phyloP scores from a whole-genome alignment of 2,888 invertebrate genomes.

The Tetrapedia diversipes region DNA sequence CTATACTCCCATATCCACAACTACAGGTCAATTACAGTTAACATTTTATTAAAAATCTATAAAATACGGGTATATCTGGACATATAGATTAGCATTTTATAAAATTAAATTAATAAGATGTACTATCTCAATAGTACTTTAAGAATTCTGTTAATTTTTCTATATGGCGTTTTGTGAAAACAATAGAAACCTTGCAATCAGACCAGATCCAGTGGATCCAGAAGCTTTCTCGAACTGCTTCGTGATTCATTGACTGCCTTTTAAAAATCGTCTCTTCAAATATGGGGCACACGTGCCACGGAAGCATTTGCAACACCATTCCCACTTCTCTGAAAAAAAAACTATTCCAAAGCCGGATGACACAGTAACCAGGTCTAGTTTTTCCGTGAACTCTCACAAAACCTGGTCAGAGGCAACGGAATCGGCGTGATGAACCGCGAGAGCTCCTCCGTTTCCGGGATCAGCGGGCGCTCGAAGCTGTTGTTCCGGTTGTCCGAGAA shows the following conservation, averaged over 20 bases:
- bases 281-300: neutral
- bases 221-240: neutral
- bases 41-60: no score
- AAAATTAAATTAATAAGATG: no score
- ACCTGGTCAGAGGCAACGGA: constrained; percentile 18
- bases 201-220: neutral
- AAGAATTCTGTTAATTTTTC: no score
- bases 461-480: constrained; percentile 17
- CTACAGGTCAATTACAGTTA: no score
- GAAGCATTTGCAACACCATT: no score
- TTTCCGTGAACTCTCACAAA: constrained; percentile 34
- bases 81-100: neutral
- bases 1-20: no score
- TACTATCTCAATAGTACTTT: no score
- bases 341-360: constrained; percentile 51
- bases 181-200: neutral
- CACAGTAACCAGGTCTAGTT: constrained; percentile 57
- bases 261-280: neutral
- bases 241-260: constrained; percentile 1
- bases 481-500: constrained; percentile 22
- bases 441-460: constrained; percentile 51
- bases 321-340: no score
- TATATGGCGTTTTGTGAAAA: neutral
- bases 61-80: no score
- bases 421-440: constrained; percentile 29